A percentile compares a stretch with the other conserved stretches of the same genome.
Evolutionary conservation across 1,140 invertebrate species (phyloP).

Genomic region (Holotrichia oblita): DNA sequence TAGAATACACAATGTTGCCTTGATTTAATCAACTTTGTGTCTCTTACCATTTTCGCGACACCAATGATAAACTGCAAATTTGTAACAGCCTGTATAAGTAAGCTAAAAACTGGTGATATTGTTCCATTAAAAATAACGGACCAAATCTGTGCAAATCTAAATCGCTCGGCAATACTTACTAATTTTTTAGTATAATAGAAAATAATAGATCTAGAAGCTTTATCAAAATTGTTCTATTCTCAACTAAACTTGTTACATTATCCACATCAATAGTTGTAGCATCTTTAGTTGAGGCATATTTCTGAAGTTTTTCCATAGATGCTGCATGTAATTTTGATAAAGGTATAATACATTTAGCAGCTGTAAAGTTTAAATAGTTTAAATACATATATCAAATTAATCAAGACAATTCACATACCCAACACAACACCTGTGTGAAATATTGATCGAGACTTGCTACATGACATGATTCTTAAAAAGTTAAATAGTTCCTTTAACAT

Average conservation of each 20-base stretch:
- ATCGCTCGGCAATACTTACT: background rate
- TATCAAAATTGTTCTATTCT: background rate
- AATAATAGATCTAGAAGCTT: background rate
- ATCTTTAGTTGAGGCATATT: background rate
- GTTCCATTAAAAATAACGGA: no score
- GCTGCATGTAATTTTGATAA: background rate
- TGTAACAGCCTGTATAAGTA: no score
- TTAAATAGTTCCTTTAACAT: conserved; percentile 3
- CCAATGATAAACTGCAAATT: no score
- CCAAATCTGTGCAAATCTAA: no score
- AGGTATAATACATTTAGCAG: background rate
- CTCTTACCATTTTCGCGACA: no score
- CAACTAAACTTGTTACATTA: background rate
- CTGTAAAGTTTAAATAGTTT: background rate
- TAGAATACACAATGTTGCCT: no score
- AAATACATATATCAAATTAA: background rate
- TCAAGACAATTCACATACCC: background rate
- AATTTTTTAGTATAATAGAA: background rate
- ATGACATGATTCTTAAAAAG: background rate
- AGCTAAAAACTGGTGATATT: no score
- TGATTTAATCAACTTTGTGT: no score
- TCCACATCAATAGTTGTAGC: background rate
- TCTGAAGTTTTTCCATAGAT: background rate
- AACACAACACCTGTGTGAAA: background rate
- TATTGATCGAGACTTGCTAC: background rate